A percentile compares a stretch with the other conserved stretches of the same genome.
Conservation (phyloP, 2,113 vertebrate genomes). For the Aspidoscelis tigris region DNA sequence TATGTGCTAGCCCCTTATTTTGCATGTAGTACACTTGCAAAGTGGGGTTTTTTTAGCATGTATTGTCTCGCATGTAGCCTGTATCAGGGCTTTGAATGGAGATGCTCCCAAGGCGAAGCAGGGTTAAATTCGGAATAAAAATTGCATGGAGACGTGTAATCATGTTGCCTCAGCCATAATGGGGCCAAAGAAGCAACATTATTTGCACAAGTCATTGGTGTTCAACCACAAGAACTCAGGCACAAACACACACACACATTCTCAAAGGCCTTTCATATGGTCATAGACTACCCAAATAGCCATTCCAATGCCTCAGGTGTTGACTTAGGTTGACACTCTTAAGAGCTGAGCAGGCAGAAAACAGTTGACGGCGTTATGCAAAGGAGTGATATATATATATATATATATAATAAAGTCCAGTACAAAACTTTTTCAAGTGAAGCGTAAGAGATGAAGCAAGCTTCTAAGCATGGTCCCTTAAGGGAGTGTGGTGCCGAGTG, state of each 20-base stretch:
- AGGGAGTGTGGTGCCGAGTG: slow-evolving; percentile 75
- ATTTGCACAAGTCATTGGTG: slow-evolving; percentile 11
- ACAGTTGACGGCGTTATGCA: neutral
- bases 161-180: neutral
- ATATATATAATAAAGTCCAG: neutral
- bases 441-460: slow-evolving; percentile 13
- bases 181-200: neutral
- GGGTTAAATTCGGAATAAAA: too few relatives aligned
- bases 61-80: too few relatives aligned
- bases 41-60: too few relatives aligned
- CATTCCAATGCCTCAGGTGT: neutral
- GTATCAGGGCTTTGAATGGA: too few relatives aligned
- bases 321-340: neutral
- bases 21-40: too few relatives aligned
- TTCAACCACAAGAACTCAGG: neutral
- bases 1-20: too few relatives aligned
- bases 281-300: neutral
- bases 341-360: neutral
- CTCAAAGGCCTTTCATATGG: neutral
- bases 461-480: slow-evolving; percentile 66
- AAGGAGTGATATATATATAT: neutral
- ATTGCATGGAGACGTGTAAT: neutral
- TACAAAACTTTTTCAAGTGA: neutral
- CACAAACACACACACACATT: neutral
- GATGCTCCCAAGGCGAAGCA: too few relatives aligned